Evolutionary conservation across 37 sponge, comb jelly and placozoan species (phyloP).

Genomic region (Halichondria panicea): DNA sequence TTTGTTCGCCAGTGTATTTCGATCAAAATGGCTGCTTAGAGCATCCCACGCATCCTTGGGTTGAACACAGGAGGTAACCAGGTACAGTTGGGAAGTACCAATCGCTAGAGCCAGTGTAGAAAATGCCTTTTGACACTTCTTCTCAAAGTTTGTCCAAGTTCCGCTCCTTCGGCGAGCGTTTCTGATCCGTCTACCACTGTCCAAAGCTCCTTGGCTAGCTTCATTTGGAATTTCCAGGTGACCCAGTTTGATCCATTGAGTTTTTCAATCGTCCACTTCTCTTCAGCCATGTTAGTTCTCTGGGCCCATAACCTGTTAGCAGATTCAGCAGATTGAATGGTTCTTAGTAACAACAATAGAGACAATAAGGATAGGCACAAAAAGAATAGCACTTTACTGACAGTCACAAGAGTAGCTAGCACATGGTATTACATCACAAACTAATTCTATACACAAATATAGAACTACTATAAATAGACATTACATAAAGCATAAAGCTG

Average conservation of each 20-base stretch:
- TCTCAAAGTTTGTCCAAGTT: constrained; percentile 1
- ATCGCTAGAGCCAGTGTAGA: constrained; percentile 19
- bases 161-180: constrained; percentile 9
- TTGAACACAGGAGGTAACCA: constrained; percentile 10
- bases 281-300: neutral
- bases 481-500: no score
- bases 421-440: no score
- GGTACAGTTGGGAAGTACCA: constrained; percentile 17
- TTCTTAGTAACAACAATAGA: no score
- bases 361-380: no score
- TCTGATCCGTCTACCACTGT: constrained; percentile 13
- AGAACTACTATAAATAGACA: no score
- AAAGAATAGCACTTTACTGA: no score
- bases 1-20: constrained; percentile 31
- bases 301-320: constrained; percentile 19
- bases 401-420: no score
- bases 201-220: constrained; percentile 27
- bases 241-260: constrained; percentile 26
- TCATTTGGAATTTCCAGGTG: constrained; percentile 47
- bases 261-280: constrained; percentile 42
- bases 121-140: constrained; percentile 22
- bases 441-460: no score
- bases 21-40: constrained; percentile 20
- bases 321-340: neutral
- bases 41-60: constrained; percentile 21